These are phyloP conservation scores for Archegozetes longisetosus DNA, from an alignment of 1,140 invertebrate genomes.

Conservation along the genomic window DNA sequence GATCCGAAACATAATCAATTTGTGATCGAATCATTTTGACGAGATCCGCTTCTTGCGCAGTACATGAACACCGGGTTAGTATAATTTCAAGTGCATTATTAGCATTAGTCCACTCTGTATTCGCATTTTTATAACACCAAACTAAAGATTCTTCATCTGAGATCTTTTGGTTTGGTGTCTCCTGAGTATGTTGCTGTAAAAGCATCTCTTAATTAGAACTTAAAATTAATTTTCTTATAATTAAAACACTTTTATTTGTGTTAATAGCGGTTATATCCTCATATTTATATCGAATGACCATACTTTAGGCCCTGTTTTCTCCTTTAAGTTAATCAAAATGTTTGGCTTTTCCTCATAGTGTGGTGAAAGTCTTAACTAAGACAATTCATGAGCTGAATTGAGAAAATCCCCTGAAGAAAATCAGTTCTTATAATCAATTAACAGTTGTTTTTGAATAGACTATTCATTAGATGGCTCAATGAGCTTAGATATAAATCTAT, in stretches of 20 bases:
- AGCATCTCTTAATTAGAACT: no score
- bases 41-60: neutral
- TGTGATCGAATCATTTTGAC: neutral
- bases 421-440: no score
- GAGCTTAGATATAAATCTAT: no score
- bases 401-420: no score
- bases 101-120: neutral
- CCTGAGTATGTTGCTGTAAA: neutral
- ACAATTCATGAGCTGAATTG: no score
- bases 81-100: neutral
- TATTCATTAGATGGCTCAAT: no score
- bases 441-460: no score
- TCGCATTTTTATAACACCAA: neutral
- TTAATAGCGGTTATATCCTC: neutral
- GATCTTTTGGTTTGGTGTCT: neutral
- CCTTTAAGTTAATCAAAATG: no score
- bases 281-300: neutral
- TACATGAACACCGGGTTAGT: neutral
- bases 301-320: neutral
- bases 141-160: neutral
- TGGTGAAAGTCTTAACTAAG: no score
- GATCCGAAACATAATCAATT: neutral
- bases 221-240: no score
- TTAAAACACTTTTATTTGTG: neutral
- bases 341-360: no score